A percentile compares a stretch with the other conserved stretches of the same genome.
Conservation (phyloP, 2,888 invertebrate species). For the Siphonodentalium dalli region DNA sequence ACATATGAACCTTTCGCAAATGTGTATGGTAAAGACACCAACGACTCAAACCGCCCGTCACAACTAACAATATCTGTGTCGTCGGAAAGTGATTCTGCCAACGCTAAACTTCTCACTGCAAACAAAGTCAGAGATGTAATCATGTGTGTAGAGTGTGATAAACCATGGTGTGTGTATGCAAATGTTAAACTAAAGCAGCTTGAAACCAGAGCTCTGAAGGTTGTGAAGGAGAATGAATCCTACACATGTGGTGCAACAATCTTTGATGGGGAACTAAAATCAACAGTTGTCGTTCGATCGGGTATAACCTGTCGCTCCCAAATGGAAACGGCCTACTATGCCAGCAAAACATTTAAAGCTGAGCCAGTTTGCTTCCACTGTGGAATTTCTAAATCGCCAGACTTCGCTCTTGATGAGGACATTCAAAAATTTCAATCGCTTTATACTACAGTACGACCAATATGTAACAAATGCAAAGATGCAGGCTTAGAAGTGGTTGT, state of each 20-base stretch:
- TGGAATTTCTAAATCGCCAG: neutral
- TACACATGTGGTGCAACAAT: slow-evolving; percentile 5
- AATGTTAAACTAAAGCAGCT: neutral
- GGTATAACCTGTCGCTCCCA: neutral
- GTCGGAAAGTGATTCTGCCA: neutral
- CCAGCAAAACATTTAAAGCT: no score
- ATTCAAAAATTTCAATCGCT: neutral
- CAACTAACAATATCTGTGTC: neutral
- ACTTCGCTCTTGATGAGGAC: neutral
- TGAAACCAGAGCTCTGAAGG: no score
- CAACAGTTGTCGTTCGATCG: neutral
- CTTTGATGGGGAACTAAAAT: neutral
- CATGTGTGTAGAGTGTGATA: slow-evolving; percentile 6
- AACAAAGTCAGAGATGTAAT: neutral
- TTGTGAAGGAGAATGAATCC: neutral
- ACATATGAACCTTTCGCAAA: neutral
- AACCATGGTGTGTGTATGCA: neutral
- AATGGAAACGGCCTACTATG: slow-evolving; percentile 6
- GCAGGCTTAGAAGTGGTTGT: neutral
- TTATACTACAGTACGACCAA: neutral
- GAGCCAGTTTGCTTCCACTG: neutral
- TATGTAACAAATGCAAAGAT: neutral
- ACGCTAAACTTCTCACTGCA: neutral
- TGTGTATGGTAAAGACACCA: slow-evolving; percentile 3
- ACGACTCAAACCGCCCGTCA: neutral